These are phyloP conservation scores for Silurus aristotelis DNA, from an alignment of 2,797 vertebrate genomes.

Conservation along the genomic window DNA sequence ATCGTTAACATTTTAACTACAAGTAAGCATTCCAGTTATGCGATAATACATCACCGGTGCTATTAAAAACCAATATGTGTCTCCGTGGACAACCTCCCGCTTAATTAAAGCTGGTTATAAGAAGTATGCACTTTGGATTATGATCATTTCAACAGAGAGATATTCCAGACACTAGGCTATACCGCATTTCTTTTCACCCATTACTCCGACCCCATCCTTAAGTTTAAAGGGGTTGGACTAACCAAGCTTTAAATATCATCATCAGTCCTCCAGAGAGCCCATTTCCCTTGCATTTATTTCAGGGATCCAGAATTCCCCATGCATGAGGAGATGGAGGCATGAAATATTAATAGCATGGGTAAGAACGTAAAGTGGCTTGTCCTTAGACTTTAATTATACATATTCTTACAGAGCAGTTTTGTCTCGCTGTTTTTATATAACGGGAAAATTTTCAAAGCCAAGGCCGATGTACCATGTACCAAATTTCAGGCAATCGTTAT, in stretches of 20 bases:
- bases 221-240: conserved; percentile 67
- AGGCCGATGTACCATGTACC: conserved; percentile 17
- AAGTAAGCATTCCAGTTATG: conserved; percentile 41
- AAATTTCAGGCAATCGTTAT: conserved; percentile 38
- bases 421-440: conserved; percentile 50
- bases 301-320: conserved; percentile 62
- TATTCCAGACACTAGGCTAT: conserved; percentile 40
- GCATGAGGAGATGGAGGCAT: conserved; percentile 62
- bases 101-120: conserved; percentile 45
- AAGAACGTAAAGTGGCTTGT: conserved; percentile 61
- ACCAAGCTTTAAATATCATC: conserved; percentile 68
- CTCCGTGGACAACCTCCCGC: conserved; percentile 23
- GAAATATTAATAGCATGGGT: conserved; percentile 67
- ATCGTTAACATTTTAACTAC: conserved; percentile 37
- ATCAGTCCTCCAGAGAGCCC: conserved; percentile 44
- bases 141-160: conserved; percentile 15
- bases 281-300: conserved; percentile 67
- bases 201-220: conserved; percentile 48
- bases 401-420: conserved; percentile 58
- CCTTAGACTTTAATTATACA: conserved; percentile 64
- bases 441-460: conserved; percentile 45
- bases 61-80: conserved; percentile 30
- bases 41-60: conserved; percentile 32
- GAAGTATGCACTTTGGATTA: neutral
- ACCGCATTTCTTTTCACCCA: conserved; percentile 54